A percentile compares a stretch with the other conserved stretches of the same genome.
Evolutionary conservation across 2,797 vertebrate species (phyloP).

Genomic region (Crocidura indochinensis): DNA sequence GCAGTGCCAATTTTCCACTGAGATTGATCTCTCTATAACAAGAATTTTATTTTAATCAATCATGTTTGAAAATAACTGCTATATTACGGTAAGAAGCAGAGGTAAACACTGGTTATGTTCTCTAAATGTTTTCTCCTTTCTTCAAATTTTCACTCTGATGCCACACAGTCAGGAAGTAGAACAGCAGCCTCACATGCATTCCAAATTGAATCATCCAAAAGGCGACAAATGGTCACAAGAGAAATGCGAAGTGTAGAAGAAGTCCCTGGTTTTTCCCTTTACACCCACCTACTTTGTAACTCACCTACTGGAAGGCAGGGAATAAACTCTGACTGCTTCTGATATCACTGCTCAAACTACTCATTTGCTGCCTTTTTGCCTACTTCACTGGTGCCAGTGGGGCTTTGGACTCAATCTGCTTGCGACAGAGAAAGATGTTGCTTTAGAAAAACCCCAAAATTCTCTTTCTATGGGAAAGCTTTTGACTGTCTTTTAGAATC

Average conservation of each 20-base stretch:
- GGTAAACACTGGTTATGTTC: not conserved
- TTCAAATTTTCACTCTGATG: slow-evolving; percentile 42
- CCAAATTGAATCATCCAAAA: slow-evolving; percentile 50
- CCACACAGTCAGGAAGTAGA: slow-evolving; percentile 71
- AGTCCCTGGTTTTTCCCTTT: slow-evolving; percentile 51
- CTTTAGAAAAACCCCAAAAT: not conserved
- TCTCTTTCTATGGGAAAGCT: not conserved
- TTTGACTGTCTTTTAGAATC: slow-evolving; percentile 29
- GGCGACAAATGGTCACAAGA: not conserved
- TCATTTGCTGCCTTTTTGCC: not conserved
- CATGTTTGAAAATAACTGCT: slow-evolving; percentile 5
- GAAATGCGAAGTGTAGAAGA: slow-evolving; percentile 61
- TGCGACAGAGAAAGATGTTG: slow-evolving; percentile 11
- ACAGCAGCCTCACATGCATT: slow-evolving; percentile 65
- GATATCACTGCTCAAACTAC: slow-evolving; percentile 15
- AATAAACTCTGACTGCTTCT: slow-evolving; percentile 52
- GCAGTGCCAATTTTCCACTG: slow-evolving; percentile 30
- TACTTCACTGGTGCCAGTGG: not conserved
- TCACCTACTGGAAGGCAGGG: not conserved
- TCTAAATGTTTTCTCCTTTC: slow-evolving; percentile 11
- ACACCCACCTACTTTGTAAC: slow-evolving; percentile 47
- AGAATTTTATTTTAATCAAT: not conserved
- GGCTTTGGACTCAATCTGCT: not conserved
- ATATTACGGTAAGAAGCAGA: not conserved
- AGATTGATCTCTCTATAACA: slow-evolving; percentile 39